phyloP scores from a whole-genome alignment of 2,888 invertebrate species.

The Drosophila mimica region DNA sequence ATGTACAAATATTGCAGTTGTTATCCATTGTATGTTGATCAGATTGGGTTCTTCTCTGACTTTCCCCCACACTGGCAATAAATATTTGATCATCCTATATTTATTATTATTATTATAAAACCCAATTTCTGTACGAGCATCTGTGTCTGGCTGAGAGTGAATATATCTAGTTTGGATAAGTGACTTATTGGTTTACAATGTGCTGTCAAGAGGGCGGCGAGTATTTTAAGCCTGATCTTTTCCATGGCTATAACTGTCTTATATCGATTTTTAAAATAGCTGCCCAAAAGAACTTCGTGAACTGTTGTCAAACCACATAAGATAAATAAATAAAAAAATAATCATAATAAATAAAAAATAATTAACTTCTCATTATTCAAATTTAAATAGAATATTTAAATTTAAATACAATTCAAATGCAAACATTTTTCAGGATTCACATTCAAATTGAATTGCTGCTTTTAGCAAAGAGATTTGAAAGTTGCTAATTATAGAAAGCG shows the following conservation, averaged over 20 bases:
- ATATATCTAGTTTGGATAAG: neutral
- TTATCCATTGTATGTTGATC: neutral
- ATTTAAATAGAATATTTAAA: neutral
- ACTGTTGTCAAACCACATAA: neutral
- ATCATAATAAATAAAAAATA: neutral
- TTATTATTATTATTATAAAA: neutral
- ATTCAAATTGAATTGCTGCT: constrained; percentile 26
- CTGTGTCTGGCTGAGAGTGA: neutral
- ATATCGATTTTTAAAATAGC: neutral
- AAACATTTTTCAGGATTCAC: neutral
- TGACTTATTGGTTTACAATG: neutral
- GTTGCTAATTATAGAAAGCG: constrained; percentile 45
- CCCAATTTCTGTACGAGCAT: neutral
- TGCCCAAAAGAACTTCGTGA: neutral
- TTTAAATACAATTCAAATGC: neutral
- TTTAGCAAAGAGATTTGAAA: constrained; percentile 26
- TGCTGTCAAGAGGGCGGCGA: neutral
- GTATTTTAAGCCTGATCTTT: neutral
- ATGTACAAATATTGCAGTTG: neutral
- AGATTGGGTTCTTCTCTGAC: neutral
- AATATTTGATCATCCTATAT: neutral
- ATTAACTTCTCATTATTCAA: neutral
- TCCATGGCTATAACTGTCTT: neutral
- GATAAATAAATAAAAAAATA: neutral
- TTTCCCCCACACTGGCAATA: neutral